Evolutionary conservation across 2,797 vertebrate species (phyloP).

Genomic region (Rhinatrema bivittatum): DNA sequence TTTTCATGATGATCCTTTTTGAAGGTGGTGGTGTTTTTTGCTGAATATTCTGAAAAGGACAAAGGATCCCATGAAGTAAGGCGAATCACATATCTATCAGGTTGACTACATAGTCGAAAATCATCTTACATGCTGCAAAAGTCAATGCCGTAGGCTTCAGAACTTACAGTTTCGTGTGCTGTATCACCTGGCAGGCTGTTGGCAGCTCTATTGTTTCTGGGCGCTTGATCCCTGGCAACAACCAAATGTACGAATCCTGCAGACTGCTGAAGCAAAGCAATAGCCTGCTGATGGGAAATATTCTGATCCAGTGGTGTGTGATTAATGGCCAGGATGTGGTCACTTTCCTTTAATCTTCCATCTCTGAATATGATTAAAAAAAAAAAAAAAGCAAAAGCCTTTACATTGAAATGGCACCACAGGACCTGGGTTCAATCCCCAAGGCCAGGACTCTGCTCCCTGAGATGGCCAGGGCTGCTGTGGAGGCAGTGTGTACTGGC

Average conservation of each 20-base stretch:
- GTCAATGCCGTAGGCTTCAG: background rate
- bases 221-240: constrained; percentile 66
- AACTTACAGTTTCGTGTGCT: constrained; percentile 58
- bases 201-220: constrained; percentile 19
- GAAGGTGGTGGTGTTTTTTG: too few relatives aligned
- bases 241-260: constrained; percentile 71
- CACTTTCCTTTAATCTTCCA: constrained; percentile 79
- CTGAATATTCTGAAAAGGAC: too few relatives aligned
- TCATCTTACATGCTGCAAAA: background rate
- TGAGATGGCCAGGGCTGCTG: too few relatives aligned
- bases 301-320: constrained; percentile 73
- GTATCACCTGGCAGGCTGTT: constrained; percentile 18
- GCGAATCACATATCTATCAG: too few relatives aligned
- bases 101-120: too few relatives aligned
- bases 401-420: too few relatives aligned
- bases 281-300: constrained; percentile 81
- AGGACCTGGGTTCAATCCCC: too few relatives aligned
- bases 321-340: constrained; percentile 91
- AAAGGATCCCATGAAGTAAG: too few relatives aligned
- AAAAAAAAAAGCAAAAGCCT: too few relatives aligned
- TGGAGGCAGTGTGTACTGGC: too few relatives aligned
- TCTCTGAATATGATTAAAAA: constrained; percentile 58
- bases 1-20: too few relatives aligned
- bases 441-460: too few relatives aligned
- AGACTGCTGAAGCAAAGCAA: constrained; percentile 79